phyloP scores from a whole-genome alignment of 2,113 vertebrate species.

The Axis porcinus region DNA sequence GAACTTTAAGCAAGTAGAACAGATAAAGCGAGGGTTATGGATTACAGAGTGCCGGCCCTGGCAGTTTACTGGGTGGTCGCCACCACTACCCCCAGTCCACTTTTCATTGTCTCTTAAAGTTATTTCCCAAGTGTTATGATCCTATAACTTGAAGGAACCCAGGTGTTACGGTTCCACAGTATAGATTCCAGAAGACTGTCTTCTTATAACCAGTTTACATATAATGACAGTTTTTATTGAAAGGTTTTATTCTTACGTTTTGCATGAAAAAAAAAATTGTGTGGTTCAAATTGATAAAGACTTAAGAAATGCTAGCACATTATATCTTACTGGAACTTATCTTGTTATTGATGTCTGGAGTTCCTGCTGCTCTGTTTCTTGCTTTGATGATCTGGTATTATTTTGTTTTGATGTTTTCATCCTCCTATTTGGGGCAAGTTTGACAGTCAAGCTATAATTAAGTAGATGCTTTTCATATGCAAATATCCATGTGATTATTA shows the following conservation, averaged over 20 bases:
- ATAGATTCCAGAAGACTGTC: neutral
- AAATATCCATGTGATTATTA: conserved; percentile 37
- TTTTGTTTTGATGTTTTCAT: conserved; percentile 35
- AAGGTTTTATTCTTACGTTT: neutral
- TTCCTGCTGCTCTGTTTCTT: neutral
- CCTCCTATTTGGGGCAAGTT: neutral
- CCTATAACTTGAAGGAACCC: neutral
- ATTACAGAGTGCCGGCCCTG: no score
- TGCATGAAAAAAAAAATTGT: neutral
- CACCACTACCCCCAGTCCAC: neutral
- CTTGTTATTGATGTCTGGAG: neutral
- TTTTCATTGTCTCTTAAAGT: neutral
- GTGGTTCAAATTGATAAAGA: neutral
- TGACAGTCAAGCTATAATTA: conserved; percentile 42
- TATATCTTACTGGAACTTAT: neutral
- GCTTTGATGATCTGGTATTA: conserved; percentile 31
- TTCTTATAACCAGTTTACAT: neutral
- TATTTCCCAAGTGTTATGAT: neutral
- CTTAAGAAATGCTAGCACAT: neutral
- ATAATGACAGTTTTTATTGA: neutral
- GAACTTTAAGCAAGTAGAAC: no score
- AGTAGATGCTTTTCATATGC: conserved; percentile 40
- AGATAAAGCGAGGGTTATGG: fast-evolving
- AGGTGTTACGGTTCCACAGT: neutral
- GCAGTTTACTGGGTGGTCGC: no score